Conservation (phyloP, 2,797 vertebrate genomes). For the Potorous gilbertii region DNA sequence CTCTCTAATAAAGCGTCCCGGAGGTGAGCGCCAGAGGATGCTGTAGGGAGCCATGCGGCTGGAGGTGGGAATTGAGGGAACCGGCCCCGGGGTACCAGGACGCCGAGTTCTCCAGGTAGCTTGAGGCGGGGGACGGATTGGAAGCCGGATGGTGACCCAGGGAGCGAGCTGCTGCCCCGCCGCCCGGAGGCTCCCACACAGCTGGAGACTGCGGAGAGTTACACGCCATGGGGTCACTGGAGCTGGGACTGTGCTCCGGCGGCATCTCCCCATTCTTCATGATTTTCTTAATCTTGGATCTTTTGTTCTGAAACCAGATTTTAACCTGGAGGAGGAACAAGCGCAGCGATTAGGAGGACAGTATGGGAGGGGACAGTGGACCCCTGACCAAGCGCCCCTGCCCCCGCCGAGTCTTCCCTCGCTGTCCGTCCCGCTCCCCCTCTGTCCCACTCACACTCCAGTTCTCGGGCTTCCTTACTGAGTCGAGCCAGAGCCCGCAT, state of each 20-base stretch:
- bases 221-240: slow-evolving; percentile 99
- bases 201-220: slow-evolving; percentile 99
- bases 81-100: slow-evolving; percentile 93
- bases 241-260: slow-evolving; percentile 98
- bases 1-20: slow-evolving; percentile 97
- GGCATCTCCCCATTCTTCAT: slow-evolving; percentile 99
- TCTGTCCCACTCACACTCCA: no score
- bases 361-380: neutral
- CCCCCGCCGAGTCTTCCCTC: neutral
- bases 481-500: neutral
- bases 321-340: slow-evolving; percentile 90
- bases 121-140: slow-evolving; percentile 91
- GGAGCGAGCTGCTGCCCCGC: slow-evolving; percentile 87
- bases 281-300: slow-evolving; percentile 99
- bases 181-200: slow-evolving; percentile 96
- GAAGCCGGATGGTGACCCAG: slow-evolving; percentile 94
- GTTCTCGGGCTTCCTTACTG: neutral
- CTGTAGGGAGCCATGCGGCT: slow-evolving; percentile 94
- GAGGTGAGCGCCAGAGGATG: slow-evolving; percentile 96
- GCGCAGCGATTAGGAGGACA: slow-evolving; percentile 73
- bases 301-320: slow-evolving; percentile 99
- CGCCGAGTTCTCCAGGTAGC: slow-evolving; percentile 95
- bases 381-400: neutral
- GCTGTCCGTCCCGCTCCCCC: neutral
- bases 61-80: slow-evolving; percentile 93